Base-by-base conservation (phyloP, 2,888 invertebrate genomes). In the Drosophila austrosaltans region DNA sequence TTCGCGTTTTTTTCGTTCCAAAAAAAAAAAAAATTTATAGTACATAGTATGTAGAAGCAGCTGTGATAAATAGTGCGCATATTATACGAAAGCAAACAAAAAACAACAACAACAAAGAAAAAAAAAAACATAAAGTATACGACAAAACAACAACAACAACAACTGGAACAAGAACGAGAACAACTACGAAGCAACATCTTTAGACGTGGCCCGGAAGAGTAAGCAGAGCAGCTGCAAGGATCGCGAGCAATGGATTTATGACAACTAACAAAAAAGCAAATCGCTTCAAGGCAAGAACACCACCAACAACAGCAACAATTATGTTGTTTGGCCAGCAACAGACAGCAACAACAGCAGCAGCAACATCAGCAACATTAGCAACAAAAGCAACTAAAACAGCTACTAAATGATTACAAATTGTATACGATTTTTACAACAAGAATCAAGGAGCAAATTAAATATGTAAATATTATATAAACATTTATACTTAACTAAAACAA, bases 11-110 rank as follows among this genome's bases (percentile, higher is more conserved):
- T 48, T 48, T 48, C 48, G 48, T 48, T 48, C 16, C 0, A 16
- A 16, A 16, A 16, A 16, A 16, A 16, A 16, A 16, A 16, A 16
- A 16, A 44, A 36, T 8, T 25, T 48, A 72, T 73, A 75, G 75
- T 75, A 75, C 65, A 79, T 84, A 84, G 89, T 87, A 84, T 82
- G 83, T 84, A 87, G 90, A 89, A 87, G 86, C 85, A 86, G 86
- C 86, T 87, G 86, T 87, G 86, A 87, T 87, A 87, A 84, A 90
- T 87, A 89, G 86, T 89, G 90, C 84, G 86, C 86, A 87, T 88
- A 86, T 86, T 82, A 89, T 86, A 87, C 81, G 81, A 87, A 57
- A 53, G 53, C 73, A 78, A 78, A 73, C 84, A 87, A 72, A 22
- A 48, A 20, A 44, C 1, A 44, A 20, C 81, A 53, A 56, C 40